A percentile compares a stretch with the other conserved stretches of the same genome.
These are phyloP conservation scores for Cinara cedri DNA, from an alignment of 2,888 invertebrate species.

Conservation along the genomic window DNA sequence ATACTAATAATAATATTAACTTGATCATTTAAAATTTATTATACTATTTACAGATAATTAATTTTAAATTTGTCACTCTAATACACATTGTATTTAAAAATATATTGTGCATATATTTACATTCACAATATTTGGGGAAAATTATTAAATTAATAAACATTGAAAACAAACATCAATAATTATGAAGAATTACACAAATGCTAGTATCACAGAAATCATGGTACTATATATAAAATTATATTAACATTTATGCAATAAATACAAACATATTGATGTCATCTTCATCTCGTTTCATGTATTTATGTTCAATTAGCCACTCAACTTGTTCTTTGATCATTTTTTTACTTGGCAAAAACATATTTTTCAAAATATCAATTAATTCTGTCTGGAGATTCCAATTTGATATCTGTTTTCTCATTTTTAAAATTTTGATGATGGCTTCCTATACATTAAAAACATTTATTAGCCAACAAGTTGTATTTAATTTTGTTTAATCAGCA, in stretches of 20 bases:
- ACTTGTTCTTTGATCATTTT: slow-evolving; percentile 99
- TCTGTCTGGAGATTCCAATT: slow-evolving; percentile 96
- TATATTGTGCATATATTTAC: slow-evolving; percentile 28
- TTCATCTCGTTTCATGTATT: slow-evolving; percentile 95
- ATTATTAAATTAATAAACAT: slow-evolving; percentile 32
- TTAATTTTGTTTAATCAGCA: neutral
- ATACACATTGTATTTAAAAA: slow-evolving; percentile 13
- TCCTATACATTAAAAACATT: slow-evolving; percentile 73
- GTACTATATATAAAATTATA: slow-evolving; percentile 14
- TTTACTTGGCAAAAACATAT: slow-evolving; percentile 98
- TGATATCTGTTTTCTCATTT: slow-evolving; percentile 93
- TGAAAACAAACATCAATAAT: slow-evolving; percentile 47
- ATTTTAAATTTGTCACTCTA: neutral
- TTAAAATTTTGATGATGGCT: slow-evolving; percentile 98
- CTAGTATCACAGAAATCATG: slow-evolving; percentile 51
- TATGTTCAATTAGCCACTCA: slow-evolving; percentile 99
- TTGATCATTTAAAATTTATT: slow-evolving; percentile 19
- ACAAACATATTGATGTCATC: slow-evolving; percentile 97
- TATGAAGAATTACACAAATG: slow-evolving; percentile 31
- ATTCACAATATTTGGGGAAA: slow-evolving; percentile 13
- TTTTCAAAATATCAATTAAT: slow-evolving; percentile 95
- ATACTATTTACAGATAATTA: slow-evolving; percentile 13
- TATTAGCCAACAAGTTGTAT: slow-evolving; percentile 19
- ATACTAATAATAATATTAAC: neutral
- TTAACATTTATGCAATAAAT: slow-evolving; percentile 82